These are phyloP conservation scores for Ganaspis sp. DNA, from an alignment of 1,140 invertebrate species.

Conservation along the genomic window DNA sequence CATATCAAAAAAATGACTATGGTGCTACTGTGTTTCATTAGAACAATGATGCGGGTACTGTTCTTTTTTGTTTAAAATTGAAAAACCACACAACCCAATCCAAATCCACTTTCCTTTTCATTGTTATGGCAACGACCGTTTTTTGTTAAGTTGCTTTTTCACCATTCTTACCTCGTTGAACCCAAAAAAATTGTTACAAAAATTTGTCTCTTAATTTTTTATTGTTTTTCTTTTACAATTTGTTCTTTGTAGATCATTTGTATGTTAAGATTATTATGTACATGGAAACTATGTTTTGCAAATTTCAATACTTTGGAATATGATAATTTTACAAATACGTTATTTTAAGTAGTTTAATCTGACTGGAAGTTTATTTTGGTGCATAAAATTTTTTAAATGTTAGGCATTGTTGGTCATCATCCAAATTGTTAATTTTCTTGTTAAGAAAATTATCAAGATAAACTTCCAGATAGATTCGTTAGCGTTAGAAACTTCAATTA, in stretches of 20 bases:
- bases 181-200: constrained; percentile 37
- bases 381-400: too few species aligned
- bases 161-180: constrained; percentile 54
- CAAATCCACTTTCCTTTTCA: constrained; percentile 25
- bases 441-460: constrained; percentile 15
- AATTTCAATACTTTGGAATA: too few species aligned
- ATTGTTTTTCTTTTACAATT: too few species aligned
- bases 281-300: too few species aligned
- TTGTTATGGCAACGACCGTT: constrained; percentile 54
- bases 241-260: background rate
- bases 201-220: background rate
- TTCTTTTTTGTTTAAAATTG: background rate
- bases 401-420: too few species aligned
- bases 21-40: constrained; percentile 19
- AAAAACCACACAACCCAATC: background rate
- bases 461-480: constrained; percentile 28
- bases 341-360: background rate
- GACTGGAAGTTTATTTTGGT: background rate
- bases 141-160: constrained; percentile 51
- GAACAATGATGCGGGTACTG: background rate
- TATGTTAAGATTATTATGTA: background rate
- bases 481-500: background rate
- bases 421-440: background rate
- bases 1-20: background rate
- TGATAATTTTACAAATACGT: background rate